Conservation (phyloP, 2,888 invertebrate genomes). For the Drosophila yooni region DNA sequence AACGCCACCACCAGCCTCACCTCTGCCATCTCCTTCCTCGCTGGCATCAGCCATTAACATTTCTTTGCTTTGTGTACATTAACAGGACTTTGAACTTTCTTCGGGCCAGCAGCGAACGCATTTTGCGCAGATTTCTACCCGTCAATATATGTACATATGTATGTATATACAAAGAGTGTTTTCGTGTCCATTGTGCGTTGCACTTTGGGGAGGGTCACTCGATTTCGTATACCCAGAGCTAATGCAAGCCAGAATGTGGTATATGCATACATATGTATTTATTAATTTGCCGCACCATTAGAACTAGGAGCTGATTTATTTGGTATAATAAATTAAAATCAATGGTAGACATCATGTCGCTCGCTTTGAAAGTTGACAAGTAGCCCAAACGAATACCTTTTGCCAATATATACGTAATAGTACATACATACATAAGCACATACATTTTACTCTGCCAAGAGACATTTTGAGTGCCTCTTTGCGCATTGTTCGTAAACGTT, state of each 20-base stretch:
- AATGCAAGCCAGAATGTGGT: constrained; percentile 18
- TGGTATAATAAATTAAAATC: background rate
- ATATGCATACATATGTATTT: background rate
- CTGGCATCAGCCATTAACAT: constrained; percentile 57
- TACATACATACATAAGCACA: background rate
- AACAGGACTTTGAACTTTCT: constrained; percentile 82
- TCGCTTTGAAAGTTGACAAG: background rate
- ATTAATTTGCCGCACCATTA: background rate
- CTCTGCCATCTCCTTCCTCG: background rate
- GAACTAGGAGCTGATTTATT: background rate
- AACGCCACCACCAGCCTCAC: background rate
- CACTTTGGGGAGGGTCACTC: constrained; percentile 37
- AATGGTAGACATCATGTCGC: background rate
- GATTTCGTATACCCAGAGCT: background rate
- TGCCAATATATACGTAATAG: background rate
- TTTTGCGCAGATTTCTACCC: constrained; percentile 59
- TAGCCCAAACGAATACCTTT: no score
- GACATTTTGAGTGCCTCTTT: constrained; percentile 3
- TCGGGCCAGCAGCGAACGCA: constrained; percentile 29
- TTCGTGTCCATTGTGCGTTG: constrained; percentile 60
- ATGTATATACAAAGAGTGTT: constrained; percentile 40
- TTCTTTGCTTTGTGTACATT: constrained; percentile 72
- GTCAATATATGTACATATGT: constrained; percentile 39
- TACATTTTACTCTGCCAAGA: background rate
- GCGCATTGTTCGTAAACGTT: constrained; percentile 4